Conservation (phyloP, 2,888 invertebrate species). For the Eugnorisma glareosa region DNA sequence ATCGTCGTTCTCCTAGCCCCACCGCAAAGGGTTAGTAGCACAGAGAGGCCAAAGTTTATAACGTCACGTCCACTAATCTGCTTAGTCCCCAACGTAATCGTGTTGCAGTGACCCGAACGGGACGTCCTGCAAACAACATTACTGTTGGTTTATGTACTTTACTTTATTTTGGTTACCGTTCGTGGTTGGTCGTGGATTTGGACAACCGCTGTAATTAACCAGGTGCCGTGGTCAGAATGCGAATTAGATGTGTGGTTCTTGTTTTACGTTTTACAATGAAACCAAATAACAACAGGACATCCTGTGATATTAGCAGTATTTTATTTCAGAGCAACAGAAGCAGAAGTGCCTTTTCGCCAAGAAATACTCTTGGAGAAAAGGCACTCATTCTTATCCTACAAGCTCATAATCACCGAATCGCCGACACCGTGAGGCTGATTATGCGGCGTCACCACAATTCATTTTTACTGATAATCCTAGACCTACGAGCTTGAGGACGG, state of each 20-base stretch:
- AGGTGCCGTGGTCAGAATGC: background rate
- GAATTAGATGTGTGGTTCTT: background rate
- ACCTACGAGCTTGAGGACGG: too few species aligned
- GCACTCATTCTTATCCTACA: background rate
- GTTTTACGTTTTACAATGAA: background rate
- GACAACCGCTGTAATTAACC: conserved; percentile 17
- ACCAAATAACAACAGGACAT: background rate
- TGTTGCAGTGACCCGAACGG: conserved; percentile 36
- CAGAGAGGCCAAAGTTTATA: conserved; percentile 41
- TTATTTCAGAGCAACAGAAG: background rate
- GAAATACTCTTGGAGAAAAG: background rate
- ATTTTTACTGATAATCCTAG: too few species aligned
- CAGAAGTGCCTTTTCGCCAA: too few species aligned
- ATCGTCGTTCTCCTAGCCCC: conserved; percentile 26
- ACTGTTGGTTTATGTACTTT: conserved; percentile 12
- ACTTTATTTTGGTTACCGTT: conserved; percentile 11
- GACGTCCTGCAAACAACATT: conserved; percentile 24
- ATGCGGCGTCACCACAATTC: too few species aligned
- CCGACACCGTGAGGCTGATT: too few species aligned
- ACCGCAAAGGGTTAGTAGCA: conserved; percentile 42
- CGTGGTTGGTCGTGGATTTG: conserved; percentile 3
- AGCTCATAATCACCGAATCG: background rate
- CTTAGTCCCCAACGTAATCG: conserved; percentile 55
- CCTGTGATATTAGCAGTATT: background rate
- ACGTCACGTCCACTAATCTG: conserved; percentile 57